phyloP scores from a whole-genome alignment of 2,888 invertebrate genomes.

The Drosophila anceps region DNA sequence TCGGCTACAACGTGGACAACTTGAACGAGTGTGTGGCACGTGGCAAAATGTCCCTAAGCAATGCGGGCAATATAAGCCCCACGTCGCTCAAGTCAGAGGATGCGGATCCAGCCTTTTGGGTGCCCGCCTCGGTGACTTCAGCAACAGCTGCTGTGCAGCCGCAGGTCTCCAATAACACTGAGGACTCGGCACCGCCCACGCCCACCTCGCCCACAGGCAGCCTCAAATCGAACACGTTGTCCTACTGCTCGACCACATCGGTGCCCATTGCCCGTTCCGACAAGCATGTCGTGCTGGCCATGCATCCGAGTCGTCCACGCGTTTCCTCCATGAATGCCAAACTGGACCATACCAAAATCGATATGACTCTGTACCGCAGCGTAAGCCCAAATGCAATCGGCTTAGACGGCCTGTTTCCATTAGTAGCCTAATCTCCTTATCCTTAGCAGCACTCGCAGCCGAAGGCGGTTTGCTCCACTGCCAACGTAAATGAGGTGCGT shows the following conservation, averaged over 20 bases:
- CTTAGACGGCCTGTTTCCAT: neutral
- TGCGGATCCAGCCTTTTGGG: constrained; percentile 86
- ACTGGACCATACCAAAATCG: constrained; percentile 88
- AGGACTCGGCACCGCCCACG: constrained; percentile 85
- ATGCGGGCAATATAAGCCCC: constrained; percentile 83
- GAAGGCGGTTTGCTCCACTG: constrained; percentile 78
- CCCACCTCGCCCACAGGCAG: constrained; percentile 86
- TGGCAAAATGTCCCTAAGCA: constrained; percentile 52
- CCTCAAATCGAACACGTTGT: constrained; percentile 84
- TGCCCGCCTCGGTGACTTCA: constrained; percentile 79
- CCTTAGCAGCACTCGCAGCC: constrained; percentile 77
- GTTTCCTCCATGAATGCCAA: constrained; percentile 88
- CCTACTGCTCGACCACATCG: constrained; percentile 82
- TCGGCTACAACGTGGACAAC: constrained; percentile 84
- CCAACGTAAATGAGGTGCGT: constrained; percentile 86
- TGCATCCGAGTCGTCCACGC: constrained; percentile 85
- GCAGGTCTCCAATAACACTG: constrained; percentile 77
- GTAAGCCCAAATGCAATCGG: constrained; percentile 75
- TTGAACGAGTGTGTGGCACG: constrained; percentile 81
- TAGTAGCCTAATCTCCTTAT: neutral
- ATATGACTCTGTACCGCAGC: constrained; percentile 87
- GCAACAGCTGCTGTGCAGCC: constrained; percentile 74
- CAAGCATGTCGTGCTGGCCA: constrained; percentile 87
- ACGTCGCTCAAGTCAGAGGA: constrained; percentile 83
- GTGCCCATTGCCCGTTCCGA: constrained; percentile 86